Evolutionary conservation across 2,113 vertebrate species (phyloP).

Genomic region (Psittacara wagleri): DNA sequence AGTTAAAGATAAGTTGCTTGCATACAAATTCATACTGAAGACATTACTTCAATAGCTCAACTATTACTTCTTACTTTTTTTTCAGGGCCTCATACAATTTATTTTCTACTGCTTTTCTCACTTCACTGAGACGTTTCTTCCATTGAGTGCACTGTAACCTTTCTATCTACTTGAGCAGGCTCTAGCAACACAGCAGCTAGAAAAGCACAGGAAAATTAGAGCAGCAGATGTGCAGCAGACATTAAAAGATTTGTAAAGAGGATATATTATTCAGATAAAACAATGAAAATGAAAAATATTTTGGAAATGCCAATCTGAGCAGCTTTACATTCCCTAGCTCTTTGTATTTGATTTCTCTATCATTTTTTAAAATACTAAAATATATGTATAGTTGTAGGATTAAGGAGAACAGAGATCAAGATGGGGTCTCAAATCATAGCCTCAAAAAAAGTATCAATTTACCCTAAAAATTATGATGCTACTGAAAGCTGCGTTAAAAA

Average conservation of each 20-base stretch:
- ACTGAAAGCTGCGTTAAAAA: not conserved
- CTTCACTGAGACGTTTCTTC: not conserved
- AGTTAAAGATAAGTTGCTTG: not conserved
- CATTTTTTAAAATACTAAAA: not conserved
- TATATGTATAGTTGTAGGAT: not conserved
- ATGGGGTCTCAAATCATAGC: not conserved
- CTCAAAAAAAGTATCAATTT: not conserved
- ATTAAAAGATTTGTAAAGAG: not conserved
- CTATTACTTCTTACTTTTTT: not conserved
- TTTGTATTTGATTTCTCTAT: not conserved
- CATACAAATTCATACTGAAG: not conserved
- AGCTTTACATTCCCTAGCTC: not conserved
- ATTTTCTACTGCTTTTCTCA: not conserved
- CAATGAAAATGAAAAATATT: not conserved
- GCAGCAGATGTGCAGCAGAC: not conserved
- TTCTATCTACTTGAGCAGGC: not conserved
- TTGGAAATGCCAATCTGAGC: not conserved
- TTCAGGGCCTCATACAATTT: not conserved
- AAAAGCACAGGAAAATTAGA: not conserved
- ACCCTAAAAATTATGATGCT: not conserved
- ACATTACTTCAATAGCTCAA: not conserved
- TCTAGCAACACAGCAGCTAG: not conserved
- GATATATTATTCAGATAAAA: not conserved
- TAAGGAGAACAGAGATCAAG: not conserved
- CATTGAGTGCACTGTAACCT: not conserved